Evolutionary conservation across 2,888 invertebrate species (phyloP).

Genomic region (Frankliniella intonsa): DNA sequence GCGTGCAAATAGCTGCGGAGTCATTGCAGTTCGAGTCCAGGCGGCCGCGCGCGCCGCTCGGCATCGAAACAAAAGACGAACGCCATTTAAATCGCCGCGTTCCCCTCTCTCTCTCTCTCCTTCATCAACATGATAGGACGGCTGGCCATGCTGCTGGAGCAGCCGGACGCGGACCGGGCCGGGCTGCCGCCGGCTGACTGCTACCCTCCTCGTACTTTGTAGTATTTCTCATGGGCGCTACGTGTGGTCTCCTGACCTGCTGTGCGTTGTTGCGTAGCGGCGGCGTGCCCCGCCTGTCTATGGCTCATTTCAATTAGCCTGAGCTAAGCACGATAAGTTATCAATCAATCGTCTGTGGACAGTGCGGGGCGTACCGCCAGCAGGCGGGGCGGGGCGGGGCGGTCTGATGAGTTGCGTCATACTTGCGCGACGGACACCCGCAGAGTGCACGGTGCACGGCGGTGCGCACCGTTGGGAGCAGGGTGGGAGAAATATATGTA

Average conservation of each 20-base stretch:
- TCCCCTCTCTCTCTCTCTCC: too few relatives aligned
- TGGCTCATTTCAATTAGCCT: constrained; percentile 12
- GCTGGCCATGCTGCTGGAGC: too few relatives aligned
- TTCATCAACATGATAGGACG: too few relatives aligned
- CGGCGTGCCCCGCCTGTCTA: not conserved
- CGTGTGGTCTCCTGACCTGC: not conserved
- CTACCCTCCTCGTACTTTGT: too few relatives aligned
- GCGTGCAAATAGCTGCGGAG: not conserved
- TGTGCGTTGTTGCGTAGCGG: not conserved
- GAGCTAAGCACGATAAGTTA: constrained; percentile 13
- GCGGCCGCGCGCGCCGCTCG: not conserved
- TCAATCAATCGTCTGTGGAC: constrained; percentile 11
- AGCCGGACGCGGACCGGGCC: too few relatives aligned
- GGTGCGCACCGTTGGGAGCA: not conserved
- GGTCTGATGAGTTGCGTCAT: not conserved
- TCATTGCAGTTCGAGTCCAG: not conserved
- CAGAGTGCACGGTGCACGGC: not conserved
- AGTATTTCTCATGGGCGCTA: not conserved
- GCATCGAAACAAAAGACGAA: not conserved
- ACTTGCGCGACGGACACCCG: not conserved
- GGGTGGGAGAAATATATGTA: too few relatives aligned
- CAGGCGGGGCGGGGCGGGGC: not conserved
- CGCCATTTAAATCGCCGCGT: not conserved
- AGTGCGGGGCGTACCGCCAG: not conserved
- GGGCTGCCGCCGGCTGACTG: too few relatives aligned